phyloP scores from a whole-genome alignment of 2,797 vertebrate genomes.

The Pseudocheirus occidentalis region DNA sequence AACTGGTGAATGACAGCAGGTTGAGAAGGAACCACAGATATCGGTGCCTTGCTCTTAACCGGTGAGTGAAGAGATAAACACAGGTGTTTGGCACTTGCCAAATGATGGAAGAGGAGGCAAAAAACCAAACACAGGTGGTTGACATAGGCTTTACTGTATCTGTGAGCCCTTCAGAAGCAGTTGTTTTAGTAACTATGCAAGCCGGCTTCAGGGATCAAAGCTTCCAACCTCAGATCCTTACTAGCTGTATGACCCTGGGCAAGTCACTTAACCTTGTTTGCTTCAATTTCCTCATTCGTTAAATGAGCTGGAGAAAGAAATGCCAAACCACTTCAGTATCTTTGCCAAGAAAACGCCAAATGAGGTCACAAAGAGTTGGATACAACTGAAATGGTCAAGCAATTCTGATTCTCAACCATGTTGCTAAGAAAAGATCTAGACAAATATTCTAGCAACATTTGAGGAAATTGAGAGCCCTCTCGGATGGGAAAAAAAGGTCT shows the following conservation, averaged over 20 bases:
- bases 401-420: not conserved
- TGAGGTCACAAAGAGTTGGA: not conserved
- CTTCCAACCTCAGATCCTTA: not conserved
- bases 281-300: not conserved
- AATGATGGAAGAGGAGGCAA: conserved; percentile 11
- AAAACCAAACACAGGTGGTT: not conserved
- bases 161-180: not conserved
- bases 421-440: not conserved
- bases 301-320: not conserved
- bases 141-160: not conserved
- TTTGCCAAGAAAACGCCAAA: not conserved
- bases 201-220: not conserved
- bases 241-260: not conserved
- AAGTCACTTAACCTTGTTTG: not conserved
- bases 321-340: not conserved
- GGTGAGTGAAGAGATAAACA: not conserved
- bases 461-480: not conserved
- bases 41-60: not conserved
- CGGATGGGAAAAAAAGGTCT: not conserved
- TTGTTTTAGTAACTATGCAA: not conserved
- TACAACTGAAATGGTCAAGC: not conserved
- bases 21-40: not conserved
- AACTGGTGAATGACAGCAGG: not conserved
- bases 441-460: not conserved
- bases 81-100: not conserved